These are phyloP conservation scores for Mimas tiliae DNA, from an alignment of 2,888 invertebrate genomes.

Conservation along the genomic window DNA sequence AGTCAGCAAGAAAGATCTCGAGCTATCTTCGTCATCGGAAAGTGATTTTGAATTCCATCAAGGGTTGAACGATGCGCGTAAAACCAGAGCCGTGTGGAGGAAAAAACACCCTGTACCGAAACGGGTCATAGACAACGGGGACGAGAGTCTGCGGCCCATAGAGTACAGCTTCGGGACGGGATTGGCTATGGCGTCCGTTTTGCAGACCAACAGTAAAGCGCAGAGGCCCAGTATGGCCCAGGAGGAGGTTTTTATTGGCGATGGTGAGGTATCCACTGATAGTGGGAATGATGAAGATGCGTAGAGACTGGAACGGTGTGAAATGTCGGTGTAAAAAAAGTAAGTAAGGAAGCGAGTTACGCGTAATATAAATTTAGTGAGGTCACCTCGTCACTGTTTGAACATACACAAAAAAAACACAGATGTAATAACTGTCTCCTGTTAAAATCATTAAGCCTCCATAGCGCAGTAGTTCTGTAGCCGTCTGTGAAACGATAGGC, in stretches of 20 bases:
- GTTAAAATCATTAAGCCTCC: no score
- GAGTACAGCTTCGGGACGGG: constrained; percentile 79
- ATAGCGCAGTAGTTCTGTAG: no score
- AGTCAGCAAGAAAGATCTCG: constrained; percentile 66
- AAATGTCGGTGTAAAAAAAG: not conserved
- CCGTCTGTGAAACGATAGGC: no score
- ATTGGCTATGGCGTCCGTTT: constrained; percentile 77
- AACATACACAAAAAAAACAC: no score
- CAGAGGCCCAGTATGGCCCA: constrained; percentile 55
- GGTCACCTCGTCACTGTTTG: no score
- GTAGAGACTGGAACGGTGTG: constrained; percentile 30
- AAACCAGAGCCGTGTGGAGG: constrained; percentile 62
- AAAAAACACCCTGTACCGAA: constrained; percentile 57
- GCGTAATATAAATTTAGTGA: no score
- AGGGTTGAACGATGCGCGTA: constrained; percentile 64
- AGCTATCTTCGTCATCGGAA: constrained; percentile 66
- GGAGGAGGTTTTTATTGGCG: constrained; percentile 76
- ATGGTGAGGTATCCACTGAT: constrained; percentile 77
- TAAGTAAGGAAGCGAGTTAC: no score
- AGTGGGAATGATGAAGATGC: constrained; percentile 77
- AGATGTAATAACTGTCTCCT: no score
- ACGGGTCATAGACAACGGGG: constrained; percentile 55
- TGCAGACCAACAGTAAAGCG: constrained; percentile 61
- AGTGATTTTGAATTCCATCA: constrained; percentile 63
- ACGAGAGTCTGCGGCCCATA: constrained; percentile 74